Base-by-base conservation (phyloP, 2,888 invertebrate genomes). In the Patella pellucida region DNA sequence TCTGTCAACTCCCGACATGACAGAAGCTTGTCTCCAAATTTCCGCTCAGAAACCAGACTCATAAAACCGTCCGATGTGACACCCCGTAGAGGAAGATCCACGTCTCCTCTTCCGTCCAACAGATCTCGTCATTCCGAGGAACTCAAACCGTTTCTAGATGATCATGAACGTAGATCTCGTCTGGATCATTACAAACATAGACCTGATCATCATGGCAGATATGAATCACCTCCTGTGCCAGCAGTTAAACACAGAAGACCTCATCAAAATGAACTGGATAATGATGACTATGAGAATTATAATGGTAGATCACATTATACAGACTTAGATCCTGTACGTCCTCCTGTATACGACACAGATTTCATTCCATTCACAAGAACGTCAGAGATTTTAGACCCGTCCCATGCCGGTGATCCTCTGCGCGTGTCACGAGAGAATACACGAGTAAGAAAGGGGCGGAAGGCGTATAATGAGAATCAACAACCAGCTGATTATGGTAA, bases 321-420 rank as follows among this genome's bases (percentile, higher is more conserved):
- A 56, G 84, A 86, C 62, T 73, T 50, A 71, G 81, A 82, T 68
- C 82, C 83, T 1, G 52, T 85, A 9, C 76, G 73, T 23, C 82
- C 83, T 31, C 81, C 84, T 31, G 74, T 77, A 15, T 76, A 82
- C 69, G 79, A 81, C 27, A 83, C 81, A 52, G 87, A 89, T 23
- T 90, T 90, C 80, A 82, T 90, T 52, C 90, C 90, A 19, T 89
- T 90, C 81, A 86, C 86, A 41, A 83, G 90, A 52, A 89, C 89
- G 51, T 84, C 85, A n/a, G 89, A 88, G 72, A 81, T 90, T 14
- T 84, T 91, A 12, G 89, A 90, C 78, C 91, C 91, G 3, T 82
- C 87, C 3, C 81, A 83, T 67, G 89, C 90, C 1, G 86, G 85
- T 16, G 85, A 84, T 7, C 89, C 89, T 1, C 52, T 90, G 73